A percentile compares a stretch with the other conserved stretches of the same genome.
These are phyloP conservation scores for Hyphantria cunea DNA, from an alignment of 1,140 invertebrate species.

Conservation along the genomic window DNA sequence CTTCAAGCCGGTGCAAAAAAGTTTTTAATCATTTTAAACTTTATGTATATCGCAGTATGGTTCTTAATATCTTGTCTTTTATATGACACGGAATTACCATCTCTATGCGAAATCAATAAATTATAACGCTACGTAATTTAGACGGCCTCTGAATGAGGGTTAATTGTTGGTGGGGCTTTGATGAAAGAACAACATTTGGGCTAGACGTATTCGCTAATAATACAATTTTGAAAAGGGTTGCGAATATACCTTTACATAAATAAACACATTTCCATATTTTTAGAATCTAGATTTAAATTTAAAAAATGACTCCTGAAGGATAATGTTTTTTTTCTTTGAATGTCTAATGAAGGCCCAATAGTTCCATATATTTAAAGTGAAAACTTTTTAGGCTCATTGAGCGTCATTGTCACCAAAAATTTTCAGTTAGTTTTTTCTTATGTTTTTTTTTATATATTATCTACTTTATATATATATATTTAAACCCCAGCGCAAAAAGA, in stretches of 20 bases:
- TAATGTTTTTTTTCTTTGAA: conserved; percentile 4
- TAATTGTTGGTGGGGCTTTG: neutral
- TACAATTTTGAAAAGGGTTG: neutral
- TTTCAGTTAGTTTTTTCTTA: too few relatives aligned
- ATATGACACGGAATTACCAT: conserved; percentile 23
- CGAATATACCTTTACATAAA: too few relatives aligned
- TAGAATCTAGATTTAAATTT: too few relatives aligned
- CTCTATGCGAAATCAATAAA: conserved; percentile 33
- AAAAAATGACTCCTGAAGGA: neutral
- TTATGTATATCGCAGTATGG: conserved; percentile 8
- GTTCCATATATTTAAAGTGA: too few relatives aligned
- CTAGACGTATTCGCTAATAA: too few relatives aligned
- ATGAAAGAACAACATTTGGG: neutral
- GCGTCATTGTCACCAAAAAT: too few relatives aligned
- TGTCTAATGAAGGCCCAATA: too few relatives aligned
- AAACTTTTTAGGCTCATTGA: too few relatives aligned
- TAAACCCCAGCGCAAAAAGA: too few relatives aligned
- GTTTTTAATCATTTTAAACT: conserved; percentile 13
- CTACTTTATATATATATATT: too few relatives aligned
- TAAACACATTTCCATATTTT: too few relatives aligned
- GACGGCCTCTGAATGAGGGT: neutral
- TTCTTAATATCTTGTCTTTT: conserved; percentile 14
- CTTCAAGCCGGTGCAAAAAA: neutral
- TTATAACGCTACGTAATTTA: conserved; percentile 19
- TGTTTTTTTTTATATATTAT: too few relatives aligned